Base-by-base conservation (phyloP, 2,888 invertebrate genomes). In the Anoplius nigerrimus region DNA sequence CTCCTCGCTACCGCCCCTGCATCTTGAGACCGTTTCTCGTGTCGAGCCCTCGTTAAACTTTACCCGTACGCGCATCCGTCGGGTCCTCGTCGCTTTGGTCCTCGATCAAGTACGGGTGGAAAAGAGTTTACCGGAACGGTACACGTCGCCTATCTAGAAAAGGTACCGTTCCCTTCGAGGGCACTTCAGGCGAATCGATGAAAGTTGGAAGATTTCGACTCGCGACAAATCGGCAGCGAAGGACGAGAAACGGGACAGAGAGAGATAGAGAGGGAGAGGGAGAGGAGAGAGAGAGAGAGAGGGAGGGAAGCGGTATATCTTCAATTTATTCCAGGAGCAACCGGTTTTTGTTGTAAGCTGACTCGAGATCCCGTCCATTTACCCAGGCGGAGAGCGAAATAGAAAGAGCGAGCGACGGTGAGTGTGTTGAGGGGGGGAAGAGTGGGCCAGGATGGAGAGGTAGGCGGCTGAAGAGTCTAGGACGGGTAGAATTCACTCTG, bases 331-430 rank as follows among this genome's bases (percentile, higher is more conserved):
- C 75, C 72, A 58, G 67, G 11, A 76, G 71, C 71, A 79, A 73
- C 75, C 64, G 70, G 73, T 75, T 75, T 80, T 79, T 80, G 71
- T 77, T 75, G 72, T 79, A 79, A 80, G 71, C 72, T 73, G 71
- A 79, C 77, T 75, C 66, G 62, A 70, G 70, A 57, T 68, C 34
- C 64, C 66, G 74, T 69, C 71, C 71, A 81, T 81, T 81, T 72
- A 75, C 53, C 57, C 55, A 54, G 34, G 22, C 5, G 21, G 53
- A 53, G 53, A 59, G 62, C 56, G 62, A 60, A 42, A 27, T 42
- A 6, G 53, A 52, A 46, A 59, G 54, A 55, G 34, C 0, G 22
- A 54, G 22, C 16, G 45, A 42, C 46, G 21, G 18, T 24, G 21
- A 46, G 18, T 11, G 34, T 55, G n/a, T n/a, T n/a, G 8, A 15